A percentile compares a stretch with the other conserved stretches of the same genome.
Evolutionary conservation across 2,888 invertebrate species (phyloP).

Genomic region (Brachyptera putata): DNA sequence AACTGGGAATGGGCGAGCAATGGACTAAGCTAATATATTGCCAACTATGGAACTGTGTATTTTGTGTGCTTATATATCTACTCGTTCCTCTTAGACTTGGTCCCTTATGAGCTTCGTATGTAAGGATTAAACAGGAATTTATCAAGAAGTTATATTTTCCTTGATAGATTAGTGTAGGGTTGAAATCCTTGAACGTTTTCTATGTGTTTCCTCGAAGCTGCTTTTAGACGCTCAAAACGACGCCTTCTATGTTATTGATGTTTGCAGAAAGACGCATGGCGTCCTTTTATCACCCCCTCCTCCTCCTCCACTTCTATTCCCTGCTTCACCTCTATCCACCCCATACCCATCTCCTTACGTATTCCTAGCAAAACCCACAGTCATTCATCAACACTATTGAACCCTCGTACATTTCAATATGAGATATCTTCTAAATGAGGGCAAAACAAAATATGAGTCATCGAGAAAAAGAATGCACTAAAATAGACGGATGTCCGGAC

Average conservation of each 20-base stretch:
- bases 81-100: background rate
- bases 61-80: too few species aligned
- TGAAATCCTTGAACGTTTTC: background rate
- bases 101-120: background rate
- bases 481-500: too few species aligned
- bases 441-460: too few species aligned
- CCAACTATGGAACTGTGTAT: too few species aligned
- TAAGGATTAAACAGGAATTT: constrained; percentile 6
- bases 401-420: too few species aligned
- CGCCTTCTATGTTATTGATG: constrained; percentile 18
- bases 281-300: constrained; percentile 11
- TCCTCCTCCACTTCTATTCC: background rate
- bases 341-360: constrained; percentile 17
- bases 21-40: background rate
- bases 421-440: too few species aligned
- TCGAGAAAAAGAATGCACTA: too few species aligned
- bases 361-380: constrained; percentile 9
- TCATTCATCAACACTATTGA: background rate
- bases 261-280: constrained; percentile 21
- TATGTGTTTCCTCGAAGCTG: background rate
- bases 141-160: constrained; percentile 1
- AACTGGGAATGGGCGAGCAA: background rate
- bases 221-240: background rate
- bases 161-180: background rate
- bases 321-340: background rate